These are phyloP conservation scores for Lordiphosa collinella DNA, from an alignment of 1,140 invertebrate genomes.

Conservation along the genomic window DNA sequence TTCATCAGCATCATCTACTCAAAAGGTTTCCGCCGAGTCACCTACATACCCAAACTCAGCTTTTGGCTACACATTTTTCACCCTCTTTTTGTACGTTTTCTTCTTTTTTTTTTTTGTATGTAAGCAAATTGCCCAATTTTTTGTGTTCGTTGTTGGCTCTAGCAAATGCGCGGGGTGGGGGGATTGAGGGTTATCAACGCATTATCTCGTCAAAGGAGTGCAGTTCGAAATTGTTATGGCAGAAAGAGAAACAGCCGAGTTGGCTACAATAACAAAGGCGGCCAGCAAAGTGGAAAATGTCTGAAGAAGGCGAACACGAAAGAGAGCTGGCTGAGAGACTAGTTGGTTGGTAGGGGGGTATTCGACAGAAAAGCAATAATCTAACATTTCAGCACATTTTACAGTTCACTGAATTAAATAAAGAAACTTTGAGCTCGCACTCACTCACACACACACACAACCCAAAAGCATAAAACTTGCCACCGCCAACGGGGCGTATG, in stretches of 20 bases:
- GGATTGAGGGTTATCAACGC: constrained; percentile 56
- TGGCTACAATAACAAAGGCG: constrained; percentile 24
- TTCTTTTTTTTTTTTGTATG: constrained; percentile 65
- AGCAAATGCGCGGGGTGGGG: neutral
- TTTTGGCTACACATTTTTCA: constrained; percentile 45
- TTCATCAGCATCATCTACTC: constrained; percentile 51
- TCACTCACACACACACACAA: constrained; percentile 20
- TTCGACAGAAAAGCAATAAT: constrained; percentile 64
- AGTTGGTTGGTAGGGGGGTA: constrained; percentile 33
- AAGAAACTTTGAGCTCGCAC: constrained; percentile 63
- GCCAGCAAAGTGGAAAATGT: constrained; percentile 14
- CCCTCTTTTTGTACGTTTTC: constrained; percentile 42
- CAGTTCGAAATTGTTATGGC: constrained; percentile 69
- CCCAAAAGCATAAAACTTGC: constrained; percentile 38
- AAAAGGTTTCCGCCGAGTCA: constrained; percentile 23
- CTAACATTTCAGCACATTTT: constrained; percentile 77
- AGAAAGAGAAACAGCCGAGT: constrained; percentile 47
- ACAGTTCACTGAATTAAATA: constrained; percentile 78
- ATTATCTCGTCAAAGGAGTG: constrained; percentile 77
- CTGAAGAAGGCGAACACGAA: constrained; percentile 1
- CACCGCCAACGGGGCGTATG: constrained; percentile 44
- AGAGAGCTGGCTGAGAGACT: constrained; percentile 31
- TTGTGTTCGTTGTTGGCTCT: constrained; percentile 3
- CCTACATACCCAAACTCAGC: constrained; percentile 11
- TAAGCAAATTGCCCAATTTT: constrained; percentile 76